These are phyloP conservation scores for Hirudinaria manillensis DNA, from an alignment of 2,888 invertebrate species.

Conservation along the genomic window DNA sequence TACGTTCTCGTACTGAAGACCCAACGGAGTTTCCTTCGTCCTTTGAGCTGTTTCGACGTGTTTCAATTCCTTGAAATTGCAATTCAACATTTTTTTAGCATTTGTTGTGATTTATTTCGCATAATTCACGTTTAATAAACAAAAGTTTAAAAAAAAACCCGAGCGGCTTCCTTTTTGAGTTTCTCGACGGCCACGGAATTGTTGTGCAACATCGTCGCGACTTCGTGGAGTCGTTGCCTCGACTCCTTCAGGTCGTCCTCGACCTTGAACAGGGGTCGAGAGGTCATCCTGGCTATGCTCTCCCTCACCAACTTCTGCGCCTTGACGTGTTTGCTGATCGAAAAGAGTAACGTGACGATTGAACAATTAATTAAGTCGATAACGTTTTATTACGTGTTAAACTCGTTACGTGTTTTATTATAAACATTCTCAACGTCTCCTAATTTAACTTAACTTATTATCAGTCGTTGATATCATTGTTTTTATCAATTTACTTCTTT, in stretches of 20 bases:
- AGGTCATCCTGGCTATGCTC: constrained; percentile 70
- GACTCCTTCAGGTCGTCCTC: constrained; percentile 63
- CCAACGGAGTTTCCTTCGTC: constrained; percentile 67
- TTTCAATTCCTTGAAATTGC: constrained; percentile 58
- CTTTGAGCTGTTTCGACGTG: constrained; percentile 72
- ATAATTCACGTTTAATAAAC: neutral
- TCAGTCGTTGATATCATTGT: too few relatives aligned
- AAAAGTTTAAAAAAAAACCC: constrained; percentile 47
- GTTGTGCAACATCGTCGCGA: constrained; percentile 63
- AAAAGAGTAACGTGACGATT: neutral
- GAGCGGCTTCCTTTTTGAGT: constrained; percentile 68
- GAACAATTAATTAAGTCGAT: neutral
- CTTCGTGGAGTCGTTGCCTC: constrained; percentile 61
- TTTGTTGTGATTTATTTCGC: neutral
- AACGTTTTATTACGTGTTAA: neutral
- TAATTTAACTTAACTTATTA: too few relatives aligned
- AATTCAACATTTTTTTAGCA: too few relatives aligned
- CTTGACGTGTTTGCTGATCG: constrained; percentile 67
- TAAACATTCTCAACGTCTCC: neutral
- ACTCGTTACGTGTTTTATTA: neutral
- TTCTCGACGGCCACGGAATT: constrained; percentile 63
- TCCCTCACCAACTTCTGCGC: constrained; percentile 75
- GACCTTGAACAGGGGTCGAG: constrained; percentile 63
- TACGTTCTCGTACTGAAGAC: constrained; percentile 70
- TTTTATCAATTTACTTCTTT: too few relatives aligned